phyloP scores from a whole-genome alignment of 1,140 invertebrate species.

The Drosophila sp. region DNA sequence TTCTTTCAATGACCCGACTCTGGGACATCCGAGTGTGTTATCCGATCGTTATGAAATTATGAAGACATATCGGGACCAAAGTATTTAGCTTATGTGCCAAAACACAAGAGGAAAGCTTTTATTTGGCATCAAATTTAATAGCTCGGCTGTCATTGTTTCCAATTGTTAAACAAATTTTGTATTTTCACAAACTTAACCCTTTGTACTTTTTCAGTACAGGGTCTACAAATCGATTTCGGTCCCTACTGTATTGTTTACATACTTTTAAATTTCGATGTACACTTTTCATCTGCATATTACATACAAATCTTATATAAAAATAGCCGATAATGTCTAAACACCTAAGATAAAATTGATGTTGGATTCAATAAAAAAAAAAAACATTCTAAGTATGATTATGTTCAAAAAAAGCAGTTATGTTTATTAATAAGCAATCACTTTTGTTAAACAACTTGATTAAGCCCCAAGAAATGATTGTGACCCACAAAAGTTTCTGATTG shows the following conservation, averaged over 20 bases:
- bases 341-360: conserved; percentile 35
- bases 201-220: too few species aligned
- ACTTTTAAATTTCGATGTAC: conserved; percentile 16
- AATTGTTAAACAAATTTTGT: too few species aligned
- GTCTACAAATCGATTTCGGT: background rate
- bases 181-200: too few species aligned
- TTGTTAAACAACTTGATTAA: too few species aligned
- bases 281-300: conserved; percentile 3
- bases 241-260: conserved; percentile 22
- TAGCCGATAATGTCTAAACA: conserved; percentile 8
- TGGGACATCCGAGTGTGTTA: too few species aligned
- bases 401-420: background rate
- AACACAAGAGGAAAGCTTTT: too few species aligned
- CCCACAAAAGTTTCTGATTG: background rate
- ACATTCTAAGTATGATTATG: background rate
- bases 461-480: too few species aligned
- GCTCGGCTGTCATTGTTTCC: too few species aligned
- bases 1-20: background rate
- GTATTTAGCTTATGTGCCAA: too few species aligned
- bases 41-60: too few species aligned
- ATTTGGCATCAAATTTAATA: too few species aligned
- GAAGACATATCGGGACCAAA: too few species aligned
- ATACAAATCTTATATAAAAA: background rate
- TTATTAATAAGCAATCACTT: background rate
- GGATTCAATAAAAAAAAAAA: conserved; percentile 44